A percentile compares a stretch with the other conserved stretches of the same genome.
These are phyloP conservation scores for Hetaerina americana DNA, from an alignment of 1,140 invertebrate genomes.

Conservation along the genomic window DNA sequence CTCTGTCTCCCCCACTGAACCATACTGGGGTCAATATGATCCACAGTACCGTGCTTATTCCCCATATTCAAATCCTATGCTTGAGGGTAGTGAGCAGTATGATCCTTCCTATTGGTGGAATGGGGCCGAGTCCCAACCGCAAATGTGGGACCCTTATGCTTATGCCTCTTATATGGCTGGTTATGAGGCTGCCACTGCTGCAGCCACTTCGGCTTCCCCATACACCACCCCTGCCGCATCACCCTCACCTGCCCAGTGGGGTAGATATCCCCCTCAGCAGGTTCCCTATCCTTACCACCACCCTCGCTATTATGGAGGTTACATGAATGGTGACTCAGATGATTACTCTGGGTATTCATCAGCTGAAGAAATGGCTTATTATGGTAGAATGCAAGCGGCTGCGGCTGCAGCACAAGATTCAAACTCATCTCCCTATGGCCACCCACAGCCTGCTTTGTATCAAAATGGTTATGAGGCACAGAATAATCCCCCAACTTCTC, in stretches of 20 bases:
- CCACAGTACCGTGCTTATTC: conserved; percentile 1
- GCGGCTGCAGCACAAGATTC: not conserved
- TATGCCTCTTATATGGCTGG: conserved; percentile 25
- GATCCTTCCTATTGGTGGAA: conserved; percentile 23
- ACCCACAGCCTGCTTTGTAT: not conserved
- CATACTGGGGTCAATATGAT: not conserved
- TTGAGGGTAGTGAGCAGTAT: conserved; percentile 16
- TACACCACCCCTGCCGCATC: conserved; percentile 22
- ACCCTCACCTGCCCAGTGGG: conserved; percentile 10
- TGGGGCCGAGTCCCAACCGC: conserved; percentile 17
- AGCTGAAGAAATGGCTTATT: conserved; percentile 30
- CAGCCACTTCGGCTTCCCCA: conserved; percentile 21
- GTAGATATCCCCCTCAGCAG: conserved; percentile 15
- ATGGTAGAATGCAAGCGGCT: conserved; percentile 11
- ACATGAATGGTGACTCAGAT: conserved; percentile 21
- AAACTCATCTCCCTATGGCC: not conserved
- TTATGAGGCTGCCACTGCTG: conserved; percentile 18
- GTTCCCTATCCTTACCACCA: conserved; percentile 15
- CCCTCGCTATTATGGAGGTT: conserved; percentile 8
- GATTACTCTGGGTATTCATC: conserved; percentile 30
- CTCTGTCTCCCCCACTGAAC: not conserved
- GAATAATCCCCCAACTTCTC: not conserved
- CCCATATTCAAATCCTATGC: not conserved
- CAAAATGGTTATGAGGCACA: no score
- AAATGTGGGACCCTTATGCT: conserved; percentile 21